phyloP scores from a whole-genome alignment of 2,113 vertebrate species.

The Campylorhamphus procurvoides region DNA sequence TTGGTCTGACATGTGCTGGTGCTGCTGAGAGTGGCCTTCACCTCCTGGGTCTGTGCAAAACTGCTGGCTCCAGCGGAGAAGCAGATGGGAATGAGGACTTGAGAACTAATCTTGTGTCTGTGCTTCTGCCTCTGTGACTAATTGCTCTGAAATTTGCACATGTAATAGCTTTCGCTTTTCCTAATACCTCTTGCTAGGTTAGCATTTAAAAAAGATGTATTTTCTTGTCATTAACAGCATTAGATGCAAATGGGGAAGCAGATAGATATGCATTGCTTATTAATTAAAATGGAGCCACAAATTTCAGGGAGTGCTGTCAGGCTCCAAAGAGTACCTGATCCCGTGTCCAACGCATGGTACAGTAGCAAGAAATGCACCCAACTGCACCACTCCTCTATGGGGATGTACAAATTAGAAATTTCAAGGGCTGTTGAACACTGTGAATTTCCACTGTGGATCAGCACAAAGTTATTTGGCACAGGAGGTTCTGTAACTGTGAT shows the following conservation, averaged over 20 bases:
- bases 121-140: slow-evolving; percentile 44
- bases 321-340: background rate
- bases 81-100: background rate
- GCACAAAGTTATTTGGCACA: slow-evolving; percentile 35
- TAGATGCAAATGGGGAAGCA: background rate
- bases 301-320: background rate
- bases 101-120: slow-evolving; percentile 11
- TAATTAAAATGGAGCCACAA: background rate
- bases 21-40: background rate
- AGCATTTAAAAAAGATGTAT: slow-evolving; percentile 38
- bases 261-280: background rate
- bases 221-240: background rate
- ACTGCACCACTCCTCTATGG: background rate
- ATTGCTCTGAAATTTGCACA: slow-evolving; percentile 1
- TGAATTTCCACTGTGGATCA: slow-evolving; percentile 33
- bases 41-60: background rate
- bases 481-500: slow-evolving; percentile 10
- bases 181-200: slow-evolving; percentile 26
- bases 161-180: background rate
- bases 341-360: rapidly evolving
- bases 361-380: background rate
- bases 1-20: rapidly evolving
- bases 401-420: slow-evolving; percentile 24
- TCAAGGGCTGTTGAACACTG: slow-evolving; percentile 23
- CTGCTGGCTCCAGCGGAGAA: background rate